These are phyloP conservation scores for Characodon lateralis DNA, from an alignment of 2,797 vertebrate species.

Conservation along the genomic window DNA sequence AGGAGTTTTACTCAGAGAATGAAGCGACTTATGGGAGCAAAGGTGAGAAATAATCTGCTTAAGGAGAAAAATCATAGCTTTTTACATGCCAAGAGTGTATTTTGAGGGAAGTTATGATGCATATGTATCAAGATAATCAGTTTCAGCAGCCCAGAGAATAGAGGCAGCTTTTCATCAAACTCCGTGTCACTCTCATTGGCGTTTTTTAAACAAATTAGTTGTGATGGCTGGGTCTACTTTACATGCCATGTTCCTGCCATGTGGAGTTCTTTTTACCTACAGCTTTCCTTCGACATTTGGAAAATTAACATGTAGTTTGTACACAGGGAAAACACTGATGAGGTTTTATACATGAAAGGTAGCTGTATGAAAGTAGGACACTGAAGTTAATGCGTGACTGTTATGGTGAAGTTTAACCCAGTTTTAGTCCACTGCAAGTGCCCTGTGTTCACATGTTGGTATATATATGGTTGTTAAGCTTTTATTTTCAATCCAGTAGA, in stretches of 20 bases:
- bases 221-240: slow-evolving; percentile 41
- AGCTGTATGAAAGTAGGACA: background rate
- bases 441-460: slow-evolving; percentile 7
- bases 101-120: background rate
- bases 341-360: background rate
- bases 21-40: background rate
- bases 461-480: background rate
- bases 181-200: slow-evolving; percentile 24
- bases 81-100: background rate
- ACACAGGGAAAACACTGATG: background rate
- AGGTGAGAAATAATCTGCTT: slow-evolving; percentile 37
- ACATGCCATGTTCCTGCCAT: slow-evolving; percentile 32
- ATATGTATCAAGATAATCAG: background rate
- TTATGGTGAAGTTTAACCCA: slow-evolving; percentile 1
- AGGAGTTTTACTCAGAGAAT: background rate
- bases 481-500: background rate
- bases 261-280: slow-evolving; percentile 8
- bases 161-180: slow-evolving; percentile 26
- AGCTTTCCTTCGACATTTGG: background rate
- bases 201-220: slow-evolving; percentile 61
- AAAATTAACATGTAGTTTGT: slow-evolving; percentile 2
- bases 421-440: slow-evolving; percentile 11
- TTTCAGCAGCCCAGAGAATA: slow-evolving; percentile 17
- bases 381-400: slow-evolving; percentile 1
- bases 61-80: background rate